Percentiles rank a stretch among this genome's conserved stretches.
Conservation (phyloP, 2,797 vertebrate species). For the Erethizon dorsatum region DNA sequence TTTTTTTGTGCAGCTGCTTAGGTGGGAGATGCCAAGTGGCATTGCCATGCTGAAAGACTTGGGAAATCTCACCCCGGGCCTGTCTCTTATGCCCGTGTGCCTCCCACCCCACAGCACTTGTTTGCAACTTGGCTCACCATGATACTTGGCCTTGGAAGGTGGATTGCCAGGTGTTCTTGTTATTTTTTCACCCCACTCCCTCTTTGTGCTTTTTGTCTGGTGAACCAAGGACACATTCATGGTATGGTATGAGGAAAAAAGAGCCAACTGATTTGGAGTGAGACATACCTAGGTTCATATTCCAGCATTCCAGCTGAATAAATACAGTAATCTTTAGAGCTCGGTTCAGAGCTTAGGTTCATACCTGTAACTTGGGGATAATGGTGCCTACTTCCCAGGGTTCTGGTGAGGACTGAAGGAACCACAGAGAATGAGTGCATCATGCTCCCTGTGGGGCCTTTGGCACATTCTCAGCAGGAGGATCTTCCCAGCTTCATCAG, state of each 20-base stretch:
- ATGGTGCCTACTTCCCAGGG: neutral
- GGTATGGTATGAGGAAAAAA: neutral
- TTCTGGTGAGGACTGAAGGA: neutral
- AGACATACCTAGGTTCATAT: neutral
- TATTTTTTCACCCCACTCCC: neutral
- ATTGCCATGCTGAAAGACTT: neutral
- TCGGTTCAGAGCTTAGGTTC: neutral
- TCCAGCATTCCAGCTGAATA: neutral
- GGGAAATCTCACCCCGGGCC: neutral
- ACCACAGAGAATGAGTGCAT: neutral
- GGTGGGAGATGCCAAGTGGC: neutral
- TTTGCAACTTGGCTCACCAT: neutral
- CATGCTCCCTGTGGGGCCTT: accelerated
- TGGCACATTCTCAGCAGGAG: neutral
- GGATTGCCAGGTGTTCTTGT: neutral
- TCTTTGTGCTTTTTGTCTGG: slow-evolving; percentile 35
- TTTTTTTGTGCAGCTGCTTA: neutral
- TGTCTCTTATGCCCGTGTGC: neutral
- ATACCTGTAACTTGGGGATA: neutral
- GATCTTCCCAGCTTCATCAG: neutral
- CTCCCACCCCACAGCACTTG: neutral
- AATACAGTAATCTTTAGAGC: neutral
- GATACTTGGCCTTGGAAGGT: neutral
- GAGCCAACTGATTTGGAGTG: neutral
- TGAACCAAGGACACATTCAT: neutral